phyloP scores from a whole-genome alignment of 2,113 vertebrate species.

The Actinemys pallida region DNA sequence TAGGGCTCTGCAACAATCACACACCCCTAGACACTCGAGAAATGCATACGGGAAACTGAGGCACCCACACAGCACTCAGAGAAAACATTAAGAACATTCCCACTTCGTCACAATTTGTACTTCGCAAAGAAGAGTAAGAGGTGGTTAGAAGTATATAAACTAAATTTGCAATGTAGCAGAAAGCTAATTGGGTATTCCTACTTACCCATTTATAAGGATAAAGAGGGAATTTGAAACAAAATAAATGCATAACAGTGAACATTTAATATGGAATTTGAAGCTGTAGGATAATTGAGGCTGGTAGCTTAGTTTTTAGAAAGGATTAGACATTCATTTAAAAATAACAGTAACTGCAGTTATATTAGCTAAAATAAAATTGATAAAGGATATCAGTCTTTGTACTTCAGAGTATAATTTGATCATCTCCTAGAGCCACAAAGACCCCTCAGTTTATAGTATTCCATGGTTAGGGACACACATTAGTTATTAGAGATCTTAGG shows the following conservation, averaged over 20 bases:
- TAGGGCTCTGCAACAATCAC: no score
- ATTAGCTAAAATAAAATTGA: neutral
- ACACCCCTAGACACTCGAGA: no score
- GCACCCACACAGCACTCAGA: no score
- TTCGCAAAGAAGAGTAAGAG: neutral
- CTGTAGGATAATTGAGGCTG: neutral
- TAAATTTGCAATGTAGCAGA: neutral
- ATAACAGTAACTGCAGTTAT: neutral
- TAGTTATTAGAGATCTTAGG: fast-evolving
- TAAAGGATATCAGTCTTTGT: neutral
- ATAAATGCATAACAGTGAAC: neutral
- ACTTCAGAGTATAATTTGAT: neutral
- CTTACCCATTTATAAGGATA: neutral
- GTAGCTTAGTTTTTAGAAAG: neutral
- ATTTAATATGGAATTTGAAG: neutral
- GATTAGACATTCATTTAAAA: neutral
- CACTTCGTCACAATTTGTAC: neutral
- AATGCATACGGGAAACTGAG: no score
- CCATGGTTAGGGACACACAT: fast-evolving
- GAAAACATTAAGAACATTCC: no score
- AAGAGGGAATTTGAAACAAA: neutral
- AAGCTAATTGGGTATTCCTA: neutral
- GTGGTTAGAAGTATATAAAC: neutral
- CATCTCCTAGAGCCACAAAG: neutral
- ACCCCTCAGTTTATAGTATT: neutral